Conservation (phyloP, 2,797 vertebrate species). For the Halcyon chelicuti region DNA sequence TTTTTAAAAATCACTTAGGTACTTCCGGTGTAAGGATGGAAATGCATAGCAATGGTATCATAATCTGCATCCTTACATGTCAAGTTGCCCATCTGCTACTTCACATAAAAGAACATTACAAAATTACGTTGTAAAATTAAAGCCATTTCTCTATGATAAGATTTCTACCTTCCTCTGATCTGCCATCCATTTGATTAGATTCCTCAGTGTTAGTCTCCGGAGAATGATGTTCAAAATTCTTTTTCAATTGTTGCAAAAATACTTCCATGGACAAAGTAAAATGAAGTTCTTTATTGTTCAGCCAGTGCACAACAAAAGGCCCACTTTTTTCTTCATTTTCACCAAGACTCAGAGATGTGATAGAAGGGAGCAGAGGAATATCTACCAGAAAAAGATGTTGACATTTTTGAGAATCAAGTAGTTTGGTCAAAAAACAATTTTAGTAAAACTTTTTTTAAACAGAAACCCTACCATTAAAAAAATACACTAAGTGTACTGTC, state of each 20-base stretch:
- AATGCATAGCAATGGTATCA: neutral
- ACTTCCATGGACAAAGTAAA: conserved; percentile 97
- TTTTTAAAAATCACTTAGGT: neutral
- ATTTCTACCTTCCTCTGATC: conserved; percentile 83
- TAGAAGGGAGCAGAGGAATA: conserved; percentile 97
- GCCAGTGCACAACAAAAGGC: conserved; percentile 97
- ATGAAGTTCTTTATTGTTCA: conserved; percentile 98
- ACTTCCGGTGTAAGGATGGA: neutral
- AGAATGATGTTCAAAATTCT: conserved; percentile 87
- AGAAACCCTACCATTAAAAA: neutral
- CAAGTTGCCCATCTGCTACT: neutral
- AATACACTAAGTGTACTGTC: neutral
- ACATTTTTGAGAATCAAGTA: neutral
- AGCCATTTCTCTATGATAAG: neutral
- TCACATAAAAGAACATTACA: neutral
- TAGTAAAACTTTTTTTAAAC: neutral
- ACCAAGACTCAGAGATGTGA: conserved; percentile 89
- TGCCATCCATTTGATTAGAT: conserved; percentile 76
- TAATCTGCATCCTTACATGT: neutral
- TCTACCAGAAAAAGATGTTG: conserved; percentile 77
- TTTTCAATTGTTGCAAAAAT: conserved; percentile 91
- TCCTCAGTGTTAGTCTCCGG: conserved; percentile 79
- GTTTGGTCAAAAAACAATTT: neutral
- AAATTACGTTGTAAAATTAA: neutral
- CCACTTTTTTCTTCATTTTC: conserved; percentile 91